phyloP scores from a whole-genome alignment of 2,113 vertebrate genomes.

The Grammomys dolichurus region DNA sequence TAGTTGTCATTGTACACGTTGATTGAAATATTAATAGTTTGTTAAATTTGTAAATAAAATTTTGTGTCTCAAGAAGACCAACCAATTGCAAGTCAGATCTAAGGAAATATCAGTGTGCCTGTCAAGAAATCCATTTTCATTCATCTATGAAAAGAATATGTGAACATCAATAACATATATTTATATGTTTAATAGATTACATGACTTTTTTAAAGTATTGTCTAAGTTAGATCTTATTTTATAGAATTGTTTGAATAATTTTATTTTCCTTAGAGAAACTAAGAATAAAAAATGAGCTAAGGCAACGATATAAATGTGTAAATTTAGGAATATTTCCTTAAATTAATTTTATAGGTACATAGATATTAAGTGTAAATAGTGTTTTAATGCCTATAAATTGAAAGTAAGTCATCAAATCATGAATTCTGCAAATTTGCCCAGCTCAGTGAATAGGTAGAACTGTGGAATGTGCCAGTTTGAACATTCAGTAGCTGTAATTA shows the following conservation, averaged over 20 bases:
- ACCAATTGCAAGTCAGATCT: conserved; percentile 25
- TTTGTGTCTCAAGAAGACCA: conserved; percentile 18
- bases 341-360: background rate
- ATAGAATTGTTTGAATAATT: background rate
- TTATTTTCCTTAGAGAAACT: background rate
- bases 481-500: background rate
- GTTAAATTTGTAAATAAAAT: conserved; percentile 12
- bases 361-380: background rate
- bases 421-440: background rate
- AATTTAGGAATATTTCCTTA: background rate
- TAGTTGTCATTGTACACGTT: background rate
- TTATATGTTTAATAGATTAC: conserved; percentile 52
- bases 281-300: background rate
- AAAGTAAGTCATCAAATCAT: conserved; percentile 13
- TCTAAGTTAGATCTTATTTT: background rate
- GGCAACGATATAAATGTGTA: background rate
- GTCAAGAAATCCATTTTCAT: conserved; percentile 45
- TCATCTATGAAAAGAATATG: conserved; percentile 45
- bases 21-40: background rate
- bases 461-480: background rate
- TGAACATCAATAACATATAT: conserved; percentile 13
- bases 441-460: background rate
- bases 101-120: background rate
- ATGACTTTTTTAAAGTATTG: conserved; percentile 19
- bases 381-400: background rate